Evolutionary conservation across 2,113 vertebrate species (phyloP), one percentile per base, ranked within the genome.

Genomic region (Struthidea cinerea): DNA sequence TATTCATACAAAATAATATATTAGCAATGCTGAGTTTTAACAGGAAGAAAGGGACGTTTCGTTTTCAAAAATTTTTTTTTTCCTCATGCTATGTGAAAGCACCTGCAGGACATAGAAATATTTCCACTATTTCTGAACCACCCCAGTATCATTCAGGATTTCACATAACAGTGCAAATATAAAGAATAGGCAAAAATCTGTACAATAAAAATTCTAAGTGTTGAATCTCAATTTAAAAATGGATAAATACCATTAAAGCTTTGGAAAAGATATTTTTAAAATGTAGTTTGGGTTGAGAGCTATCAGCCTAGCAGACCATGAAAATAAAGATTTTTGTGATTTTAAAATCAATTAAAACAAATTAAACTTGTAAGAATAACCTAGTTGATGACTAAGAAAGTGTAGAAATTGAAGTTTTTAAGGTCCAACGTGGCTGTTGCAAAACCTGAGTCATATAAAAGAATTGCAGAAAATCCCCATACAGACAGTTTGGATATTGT

Each of bases 341-440:
- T 81, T 91, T 84, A 68, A 77, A 71, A 77, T 15, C 0, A 2
- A 74, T 52, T 28, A 44, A 60, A 95, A 50, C 6, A 81, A 80
- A 74, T 24, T 41, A 69, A 89, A 44, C 23, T 60, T 17, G 5
- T 32, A 71, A 68, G 16, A 68, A 68, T 39, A 56, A 76, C 39
- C 14, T 11, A 50, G 4, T 17, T 80, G 65, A 74, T 52, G 4
- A 87, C 11, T 18, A 73, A 64, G 11, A 65, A 47, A 11, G 7
- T 77, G 14, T 33, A 70, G 42, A 90, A 91, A 49, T 17, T 11
- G 4, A 53, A 59, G 28, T 17, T 70, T 70, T 56, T 70, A 84
- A 70, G 16, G 6, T 32, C 69, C 4, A 6, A 61, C 0, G 0
- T 30, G 9, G 5, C 5, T 80, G 17, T 64, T 55, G n/a, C 11